These are phyloP conservation scores for Tubulanus polymorphus DNA, from an alignment of 2,888 invertebrate genomes.

Conservation along the genomic window DNA sequence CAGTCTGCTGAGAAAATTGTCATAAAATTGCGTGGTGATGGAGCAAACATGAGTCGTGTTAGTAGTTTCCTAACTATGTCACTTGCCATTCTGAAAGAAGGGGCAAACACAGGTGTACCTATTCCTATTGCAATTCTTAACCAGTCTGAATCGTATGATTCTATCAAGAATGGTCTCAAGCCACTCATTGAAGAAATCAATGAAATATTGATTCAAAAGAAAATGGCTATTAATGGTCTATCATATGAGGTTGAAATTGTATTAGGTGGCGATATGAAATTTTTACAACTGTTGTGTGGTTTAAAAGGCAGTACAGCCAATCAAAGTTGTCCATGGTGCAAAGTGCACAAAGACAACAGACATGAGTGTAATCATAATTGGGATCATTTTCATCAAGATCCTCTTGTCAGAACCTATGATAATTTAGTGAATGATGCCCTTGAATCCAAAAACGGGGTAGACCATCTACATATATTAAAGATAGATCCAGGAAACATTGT, in stretches of 20 bases:
- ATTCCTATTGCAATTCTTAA: not conserved
- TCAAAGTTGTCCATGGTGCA: not conserved
- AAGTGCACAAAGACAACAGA: not conserved
- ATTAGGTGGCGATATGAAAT: not conserved
- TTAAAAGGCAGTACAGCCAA: not conserved
- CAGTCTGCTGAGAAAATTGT: not conserved
- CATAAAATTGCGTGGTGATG: not conserved
- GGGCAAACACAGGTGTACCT: not conserved
- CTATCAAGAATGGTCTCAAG: not conserved
- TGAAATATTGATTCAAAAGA: not conserved
- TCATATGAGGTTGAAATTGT: not conserved
- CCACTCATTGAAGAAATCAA: not conserved
- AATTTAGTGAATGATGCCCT: not conserved
- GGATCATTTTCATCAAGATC: not conserved
- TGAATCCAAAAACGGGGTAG: not conserved
- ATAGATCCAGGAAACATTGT: not conserved
- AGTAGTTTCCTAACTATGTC: not conserved
- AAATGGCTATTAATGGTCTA: not conserved
- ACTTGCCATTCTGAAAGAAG: not conserved
- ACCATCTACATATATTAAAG: not conserved
- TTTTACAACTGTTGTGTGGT: not conserved
- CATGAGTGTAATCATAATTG: not conserved
- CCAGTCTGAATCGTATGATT: not conserved
- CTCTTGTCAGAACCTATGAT: not conserved
- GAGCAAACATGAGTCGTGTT: not conserved